A percentile compares a stretch with the other conserved stretches of the same genome.
phyloP scores from a whole-genome alignment of 1,140 invertebrate genomes.

The Diploscapter pachys region DNA sequence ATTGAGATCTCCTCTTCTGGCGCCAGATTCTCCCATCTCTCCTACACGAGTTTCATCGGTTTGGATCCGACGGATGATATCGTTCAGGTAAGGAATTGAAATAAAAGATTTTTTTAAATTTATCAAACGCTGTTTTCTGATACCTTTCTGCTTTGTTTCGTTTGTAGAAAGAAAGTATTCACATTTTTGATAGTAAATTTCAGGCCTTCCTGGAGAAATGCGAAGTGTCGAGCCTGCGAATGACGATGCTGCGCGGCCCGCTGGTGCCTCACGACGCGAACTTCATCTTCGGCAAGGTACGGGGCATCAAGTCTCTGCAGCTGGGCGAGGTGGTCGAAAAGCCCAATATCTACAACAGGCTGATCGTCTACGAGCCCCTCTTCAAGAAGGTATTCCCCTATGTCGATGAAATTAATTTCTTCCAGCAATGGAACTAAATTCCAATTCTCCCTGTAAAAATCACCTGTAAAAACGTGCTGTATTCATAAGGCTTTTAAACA shows the following conservation, averaged over 20 bases:
- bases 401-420: constrained; percentile 12
- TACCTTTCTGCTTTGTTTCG: background rate
- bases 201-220: constrained; percentile 10
- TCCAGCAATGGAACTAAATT: constrained; percentile 19
- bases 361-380: constrained; percentile 11
- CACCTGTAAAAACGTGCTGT: background rate
- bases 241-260: constrained; percentile 19
- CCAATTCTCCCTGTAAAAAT: constrained; percentile 3
- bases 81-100: constrained; percentile 15
- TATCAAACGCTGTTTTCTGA: background rate
- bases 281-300: constrained; percentile 21
- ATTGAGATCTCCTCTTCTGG: constrained; percentile 9
- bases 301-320: constrained; percentile 7
- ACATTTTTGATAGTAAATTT: constrained; percentile 4
- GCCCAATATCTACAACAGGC: constrained; percentile 15
- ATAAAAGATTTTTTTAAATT: background rate
- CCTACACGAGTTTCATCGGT: constrained; percentile 21
- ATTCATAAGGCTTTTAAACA: background rate
- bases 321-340: constrained; percentile 20
- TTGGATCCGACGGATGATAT: constrained; percentile 25
- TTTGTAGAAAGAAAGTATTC: constrained; percentile 5
- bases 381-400: constrained; percentile 22
- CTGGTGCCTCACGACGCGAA: constrained; percentile 2
- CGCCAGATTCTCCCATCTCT: constrained; percentile 25
- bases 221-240: constrained; percentile 11